phyloP scores from a whole-genome alignment of 2,797 vertebrate genomes.

The Triplophysa yarkandensis region DNA sequence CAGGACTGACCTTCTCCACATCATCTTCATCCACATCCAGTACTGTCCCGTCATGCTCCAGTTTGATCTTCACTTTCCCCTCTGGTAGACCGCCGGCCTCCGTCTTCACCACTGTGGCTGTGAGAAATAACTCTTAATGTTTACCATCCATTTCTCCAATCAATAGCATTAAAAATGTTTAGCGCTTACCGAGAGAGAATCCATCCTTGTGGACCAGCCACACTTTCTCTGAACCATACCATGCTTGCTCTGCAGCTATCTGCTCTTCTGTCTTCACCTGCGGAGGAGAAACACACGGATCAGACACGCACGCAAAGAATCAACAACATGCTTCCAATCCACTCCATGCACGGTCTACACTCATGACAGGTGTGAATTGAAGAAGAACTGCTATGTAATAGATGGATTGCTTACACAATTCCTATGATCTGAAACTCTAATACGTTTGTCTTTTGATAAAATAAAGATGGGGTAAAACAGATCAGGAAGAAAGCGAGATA shows the following conservation, averaged over 20 bases:
- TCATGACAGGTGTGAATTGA: neutral
- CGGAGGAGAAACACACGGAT: slow-evolving; percentile 38
- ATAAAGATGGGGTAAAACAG: neutral
- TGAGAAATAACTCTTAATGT: neutral
- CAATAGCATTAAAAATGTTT: neutral
- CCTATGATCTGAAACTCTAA: slow-evolving; percentile 19
- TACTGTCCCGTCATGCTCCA: slow-evolving; percentile 86
- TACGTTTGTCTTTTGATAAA: neutral
- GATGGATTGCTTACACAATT: neutral
- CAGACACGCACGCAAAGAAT: slow-evolving; percentile 27
- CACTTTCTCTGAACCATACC: slow-evolving; percentile 95
- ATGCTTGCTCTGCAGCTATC: slow-evolving; percentile 90
- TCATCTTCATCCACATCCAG: slow-evolving; percentile 97
- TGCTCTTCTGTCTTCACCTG: slow-evolving; percentile 97
- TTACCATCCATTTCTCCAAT: neutral
- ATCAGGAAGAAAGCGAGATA: slow-evolving; percentile 23
- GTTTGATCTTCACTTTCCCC: slow-evolving; percentile 88
- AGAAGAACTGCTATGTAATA: neutral
- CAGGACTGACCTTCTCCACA: slow-evolving; percentile 85
- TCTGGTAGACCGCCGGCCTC: slow-evolving; percentile 81
- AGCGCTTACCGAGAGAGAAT: slow-evolving; percentile 89
- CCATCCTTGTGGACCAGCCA: slow-evolving; percentile 97
- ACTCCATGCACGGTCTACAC: slow-evolving; percentile 56
- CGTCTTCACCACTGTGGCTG: slow-evolving; percentile 86
- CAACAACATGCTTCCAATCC: slow-evolving; percentile 5